These are phyloP conservation scores for Hylaea fasciaria DNA, from an alignment of 2,888 invertebrate species.

Conservation along the genomic window DNA sequence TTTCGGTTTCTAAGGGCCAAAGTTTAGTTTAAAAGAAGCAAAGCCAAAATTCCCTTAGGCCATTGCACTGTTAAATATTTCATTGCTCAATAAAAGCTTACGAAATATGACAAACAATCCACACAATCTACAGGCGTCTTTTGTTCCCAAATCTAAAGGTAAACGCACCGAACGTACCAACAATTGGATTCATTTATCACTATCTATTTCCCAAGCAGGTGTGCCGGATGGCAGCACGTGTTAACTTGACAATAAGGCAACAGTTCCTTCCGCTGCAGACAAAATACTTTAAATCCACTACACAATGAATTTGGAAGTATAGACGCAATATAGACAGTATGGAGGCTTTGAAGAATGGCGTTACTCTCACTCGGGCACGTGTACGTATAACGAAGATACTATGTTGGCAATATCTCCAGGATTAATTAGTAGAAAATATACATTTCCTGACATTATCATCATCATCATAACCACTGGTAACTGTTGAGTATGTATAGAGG, in stretches of 20 bases:
- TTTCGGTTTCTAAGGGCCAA: too few relatives aligned
- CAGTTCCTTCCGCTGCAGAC: conserved; percentile 64
- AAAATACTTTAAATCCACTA: conserved; percentile 44
- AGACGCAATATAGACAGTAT: conserved; percentile 22
- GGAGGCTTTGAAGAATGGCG: background rate
- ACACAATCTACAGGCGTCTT: conserved; percentile 29
- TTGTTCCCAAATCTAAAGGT: conserved; percentile 43
- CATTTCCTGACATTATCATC: too few relatives aligned
- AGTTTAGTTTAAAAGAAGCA: too few relatives aligned
- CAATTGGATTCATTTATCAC: conserved; percentile 58
- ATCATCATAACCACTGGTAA: too few relatives aligned
- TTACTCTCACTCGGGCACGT: background rate
- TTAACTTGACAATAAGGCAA: conserved; percentile 52
- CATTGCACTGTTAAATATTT: conserved; percentile 20
- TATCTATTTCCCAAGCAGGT: conserved; percentile 62
- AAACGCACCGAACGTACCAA: conserved; percentile 46
- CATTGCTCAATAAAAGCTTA: conserved; percentile 27
- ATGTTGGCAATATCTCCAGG: background rate
- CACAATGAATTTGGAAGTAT: conserved; percentile 33
- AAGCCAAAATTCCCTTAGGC: background rate
- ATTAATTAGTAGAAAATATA: too few relatives aligned
- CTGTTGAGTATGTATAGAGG: too few relatives aligned
- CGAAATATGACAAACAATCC: conserved; percentile 34
- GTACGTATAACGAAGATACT: too few relatives aligned
- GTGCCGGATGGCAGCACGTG: conserved; percentile 70